Percentiles rank a stretch among this genome's conserved stretches.
These are phyloP conservation scores for Upupa epops DNA, from an alignment of 2,113 vertebrate species.

Conservation along the genomic window DNA sequence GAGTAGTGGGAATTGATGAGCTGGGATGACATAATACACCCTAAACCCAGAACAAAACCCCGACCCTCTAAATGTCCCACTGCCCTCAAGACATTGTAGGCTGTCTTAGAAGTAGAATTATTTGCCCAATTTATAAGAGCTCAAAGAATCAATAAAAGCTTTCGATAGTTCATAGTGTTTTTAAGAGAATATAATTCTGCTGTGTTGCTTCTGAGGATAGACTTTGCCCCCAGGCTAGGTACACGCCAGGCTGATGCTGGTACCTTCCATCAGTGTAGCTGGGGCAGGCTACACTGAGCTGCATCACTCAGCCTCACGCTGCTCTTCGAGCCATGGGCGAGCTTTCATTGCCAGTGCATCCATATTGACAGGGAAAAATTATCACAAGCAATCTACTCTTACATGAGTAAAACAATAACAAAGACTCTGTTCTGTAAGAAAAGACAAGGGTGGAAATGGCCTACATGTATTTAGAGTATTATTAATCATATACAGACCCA, in stretches of 20 bases:
- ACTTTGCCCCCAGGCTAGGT: neutral
- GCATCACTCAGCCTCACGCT: accelerated
- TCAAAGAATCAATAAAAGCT: neutral
- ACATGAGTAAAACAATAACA: neutral
- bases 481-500: neutral
- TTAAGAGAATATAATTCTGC: neutral
- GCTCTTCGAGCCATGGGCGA: neutral
- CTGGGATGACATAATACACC: neutral
- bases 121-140: neutral
- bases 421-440: neutral
- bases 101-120: neutral
- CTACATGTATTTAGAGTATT: neutral
- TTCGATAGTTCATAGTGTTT: neutral
- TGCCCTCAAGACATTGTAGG: neutral
- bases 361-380: neutral
- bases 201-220: neutral
- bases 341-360: neutral
- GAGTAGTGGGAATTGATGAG: neutral
- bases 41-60: neutral
- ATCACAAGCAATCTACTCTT: neutral
- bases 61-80: neutral
- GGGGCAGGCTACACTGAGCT: neutral
- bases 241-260: neutral
- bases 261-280: accelerated
- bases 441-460: neutral